Base-by-base conservation (phyloP, 2,888 invertebrate species). In the Thysanoteuthis rhombus region DNA sequence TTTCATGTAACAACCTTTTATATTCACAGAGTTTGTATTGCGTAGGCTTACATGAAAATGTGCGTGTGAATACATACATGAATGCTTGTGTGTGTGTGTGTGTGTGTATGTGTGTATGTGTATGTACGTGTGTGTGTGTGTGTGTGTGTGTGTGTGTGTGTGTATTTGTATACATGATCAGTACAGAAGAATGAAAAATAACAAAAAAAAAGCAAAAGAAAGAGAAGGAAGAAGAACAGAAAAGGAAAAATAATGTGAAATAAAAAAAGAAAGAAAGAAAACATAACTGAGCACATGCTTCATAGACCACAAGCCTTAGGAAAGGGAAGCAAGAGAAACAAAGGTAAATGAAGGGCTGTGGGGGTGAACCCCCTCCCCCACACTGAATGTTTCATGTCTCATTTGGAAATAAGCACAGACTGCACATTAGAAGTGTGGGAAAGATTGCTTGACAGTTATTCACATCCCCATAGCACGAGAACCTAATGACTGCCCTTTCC, bases 261-360 rank as follows among this genome's bases (percentile, higher is more conserved):
- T 4, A n/a, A 10, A 2, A 1, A n/a, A 0, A 16, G 10, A 2
- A n/a, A 1, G 4, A n/a, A n/a, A 8, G 10, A n/a, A 6, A 75
- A 75, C 1, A n/a, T n/a, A 10, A n/a, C 47, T 47, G 47, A 47
- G 22, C 47, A 47, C 47, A 47, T 19, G 47, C 47, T 47, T 22
- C 19, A 47, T 47, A 47, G 47, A 47, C 22, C 19, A 47, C 47
- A 47, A 47, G 47, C 47, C 22, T 1, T 47, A 19, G 47, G 47
- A 47, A 47, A 47, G 22, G 19, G 22, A 47, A 47, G 19, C 16
- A 10, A 42, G 42, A 42, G 42, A 42, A 42, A 42, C 19, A 16
- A 47, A 47, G 47, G 47, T 47, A 47, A 47, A 47, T 47, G 47
- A 47, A 47, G 47, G 47, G 47, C 47, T 47, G 47, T 47, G 16